Conservation (phyloP, 2,113 vertebrate species). For the Pedetes capensis region DNA sequence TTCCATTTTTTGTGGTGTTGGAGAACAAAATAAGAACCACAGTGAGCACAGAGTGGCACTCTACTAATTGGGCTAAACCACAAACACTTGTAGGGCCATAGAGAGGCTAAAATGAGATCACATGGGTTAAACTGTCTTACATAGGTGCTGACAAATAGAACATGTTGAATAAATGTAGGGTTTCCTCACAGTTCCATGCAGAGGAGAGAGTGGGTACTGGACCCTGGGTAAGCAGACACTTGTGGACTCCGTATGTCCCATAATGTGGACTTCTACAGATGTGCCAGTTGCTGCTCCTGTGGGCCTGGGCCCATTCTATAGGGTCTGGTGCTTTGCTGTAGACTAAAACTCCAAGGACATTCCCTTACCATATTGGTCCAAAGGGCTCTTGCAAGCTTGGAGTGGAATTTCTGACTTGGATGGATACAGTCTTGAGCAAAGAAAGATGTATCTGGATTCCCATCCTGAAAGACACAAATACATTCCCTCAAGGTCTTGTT, state of each 20-base stretch:
- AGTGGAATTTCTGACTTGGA: conserved; percentile 90
- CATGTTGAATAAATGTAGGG: rapidly evolving
- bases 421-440: conserved; percentile 94
- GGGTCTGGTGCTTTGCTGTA: background rate
- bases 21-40: too few species aligned
- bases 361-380: conserved; percentile 92
- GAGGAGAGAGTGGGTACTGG: background rate
- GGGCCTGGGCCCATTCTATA: background rate
- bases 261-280: rapidly evolving
- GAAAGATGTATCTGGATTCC: conserved; percentile 88
- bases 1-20: too few species aligned
- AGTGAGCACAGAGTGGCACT: too few species aligned
- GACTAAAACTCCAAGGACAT: background rate
- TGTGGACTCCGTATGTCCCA: background rate
- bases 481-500: background rate
- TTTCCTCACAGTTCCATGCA: background rate
- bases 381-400: conserved; percentile 89
- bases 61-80: too few species aligned
- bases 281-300: background rate
- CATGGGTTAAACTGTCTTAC: background rate
- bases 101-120: background rate
- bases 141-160: background rate
- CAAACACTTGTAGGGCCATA: background rate
- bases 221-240: background rate
- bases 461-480: conserved; percentile 82